Conservation (phyloP, 2,113 vertebrate species). For the Festucalex cinctus region DNA sequence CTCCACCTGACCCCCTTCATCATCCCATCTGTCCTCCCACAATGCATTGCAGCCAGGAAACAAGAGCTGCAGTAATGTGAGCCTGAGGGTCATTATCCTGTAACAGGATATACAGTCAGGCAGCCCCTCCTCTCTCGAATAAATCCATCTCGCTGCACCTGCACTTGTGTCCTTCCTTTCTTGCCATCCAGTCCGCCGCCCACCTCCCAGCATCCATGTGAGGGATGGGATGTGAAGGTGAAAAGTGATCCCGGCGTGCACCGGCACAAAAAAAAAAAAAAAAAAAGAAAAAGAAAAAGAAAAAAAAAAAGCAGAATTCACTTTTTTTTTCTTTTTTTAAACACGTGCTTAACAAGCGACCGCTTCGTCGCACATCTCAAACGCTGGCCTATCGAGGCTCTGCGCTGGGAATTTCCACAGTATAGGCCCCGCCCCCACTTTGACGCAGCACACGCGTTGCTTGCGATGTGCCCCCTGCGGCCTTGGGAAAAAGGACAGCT, state of each 20-base stretch:
- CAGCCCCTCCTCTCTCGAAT: slow-evolving; percentile 17
- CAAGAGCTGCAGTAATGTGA: slow-evolving; percentile 62
- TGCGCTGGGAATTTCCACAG: slow-evolving; percentile 74
- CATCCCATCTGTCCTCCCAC: slow-evolving; percentile 37
- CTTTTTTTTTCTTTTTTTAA: background rate
- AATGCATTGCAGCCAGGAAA: slow-evolving; percentile 46
- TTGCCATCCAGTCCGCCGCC: slow-evolving; percentile 16
- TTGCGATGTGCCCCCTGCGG: slow-evolving; percentile 54
- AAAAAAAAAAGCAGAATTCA: background rate
- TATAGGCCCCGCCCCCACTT: slow-evolving; percentile 64
- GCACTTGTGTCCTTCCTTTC: slow-evolving; percentile 20
- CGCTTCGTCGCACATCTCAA: slow-evolving; percentile 18
- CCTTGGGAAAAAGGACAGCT: slow-evolving; percentile 57
- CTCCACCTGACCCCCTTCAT: slow-evolving; percentile 17
- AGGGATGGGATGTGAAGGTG: slow-evolving; percentile 56
- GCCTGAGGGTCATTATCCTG: slow-evolving; percentile 59
- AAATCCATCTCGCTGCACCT: slow-evolving; percentile 12
- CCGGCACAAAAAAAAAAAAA: background rate
- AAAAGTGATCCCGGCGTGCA: slow-evolving; percentile 32
- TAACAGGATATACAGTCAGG: slow-evolving; percentile 54
- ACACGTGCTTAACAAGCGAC: slow-evolving; percentile 13
- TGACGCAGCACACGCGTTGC: slow-evolving; percentile 66
- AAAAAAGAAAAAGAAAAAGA: background rate
- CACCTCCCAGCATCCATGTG: slow-evolving; percentile 19
- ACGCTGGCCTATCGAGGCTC: slow-evolving; percentile 57